Evolutionary conservation across 2,113 vertebrate species (phyloP).

Genomic region (Balaeniceps rex): DNA sequence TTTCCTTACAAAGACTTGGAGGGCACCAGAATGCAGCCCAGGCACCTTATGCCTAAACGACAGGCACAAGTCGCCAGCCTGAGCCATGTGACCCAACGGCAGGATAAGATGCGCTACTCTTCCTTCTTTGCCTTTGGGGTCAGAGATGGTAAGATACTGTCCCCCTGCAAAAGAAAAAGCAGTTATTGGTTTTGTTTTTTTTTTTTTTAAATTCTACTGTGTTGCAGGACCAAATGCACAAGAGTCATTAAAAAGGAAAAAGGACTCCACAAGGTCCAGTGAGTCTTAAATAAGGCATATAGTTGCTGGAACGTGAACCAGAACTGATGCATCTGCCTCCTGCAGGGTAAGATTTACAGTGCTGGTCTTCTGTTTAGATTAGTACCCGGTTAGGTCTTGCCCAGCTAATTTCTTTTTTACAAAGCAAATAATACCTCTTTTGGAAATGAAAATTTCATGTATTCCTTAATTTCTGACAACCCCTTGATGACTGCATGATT

Average conservation of each 20-base stretch:
- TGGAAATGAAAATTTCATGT: neutral
- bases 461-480: neutral
- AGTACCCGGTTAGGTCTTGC: neutral
- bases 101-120: constrained; percentile 84
- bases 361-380: neutral
- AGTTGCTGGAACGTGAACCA: neutral
- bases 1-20: constrained; percentile 90
- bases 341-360: neutral
- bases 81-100: constrained; percentile 73
- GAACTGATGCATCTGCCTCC: neutral
- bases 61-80: constrained; percentile 83
- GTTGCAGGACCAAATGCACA: neutral
- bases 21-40: constrained; percentile 82
- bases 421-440: neutral
- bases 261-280: neutral
- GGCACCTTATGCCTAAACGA: constrained; percentile 90
- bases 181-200: neutral
- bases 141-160: constrained; percentile 84
- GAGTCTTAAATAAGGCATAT: neutral
- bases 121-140: constrained; percentile 78
- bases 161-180: constrained; percentile 76
- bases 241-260: neutral
- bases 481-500: neutral
- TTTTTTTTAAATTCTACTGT: neutral
- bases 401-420: neutral